Base-by-base conservation (phyloP, 2,797 vertebrate genomes). In the Galaxias olidus region DNA sequence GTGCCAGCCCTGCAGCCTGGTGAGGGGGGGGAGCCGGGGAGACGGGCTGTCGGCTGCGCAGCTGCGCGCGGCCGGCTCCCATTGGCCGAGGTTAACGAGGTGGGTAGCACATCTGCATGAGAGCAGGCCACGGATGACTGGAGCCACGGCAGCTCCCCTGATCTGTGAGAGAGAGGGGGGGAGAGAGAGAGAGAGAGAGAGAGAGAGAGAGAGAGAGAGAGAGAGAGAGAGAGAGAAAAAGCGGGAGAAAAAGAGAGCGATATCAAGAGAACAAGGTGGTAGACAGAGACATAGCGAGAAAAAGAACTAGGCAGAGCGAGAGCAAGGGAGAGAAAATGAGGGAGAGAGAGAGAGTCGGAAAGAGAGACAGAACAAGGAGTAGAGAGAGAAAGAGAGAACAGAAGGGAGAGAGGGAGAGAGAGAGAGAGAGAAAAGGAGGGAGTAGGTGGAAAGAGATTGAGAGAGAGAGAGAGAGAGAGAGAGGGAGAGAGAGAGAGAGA, bases 21-120 rank as follows among this genome's bases (percentile, higher is more conserved):
- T 82, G 79, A 85, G 76, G 73, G 80, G 73, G 76, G 80, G 59
- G 20, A 65, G 69, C 18, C 1, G 18, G 63, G 8, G 63, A 61
- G 51, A 50, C 30, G 64, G 69, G 65, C 20, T 69, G 77, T 70
- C 50, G 63, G 80, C 79, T 72, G 75, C 82, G 81, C 85, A 89
- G 87, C 86, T 86, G 87, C 62, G 64, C 46, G 19, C 59, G 71
- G 87, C 60, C 66, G 53, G 61, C 83, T 87, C 86, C 81, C 76
- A 86, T 86, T 86, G 88, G 87, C 52, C 50, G 79, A 77, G 82
- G 88, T 85, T 85, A 87, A 89, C 81, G 81, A 88, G 87, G 71
- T 78, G 77, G 82, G 72, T 77, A 72, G 76, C 89, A 82, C 87
- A 86, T 89, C 88, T 90, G 88, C 82, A 87, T 77, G 56, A 20